These are phyloP conservation scores for Xestobium rufovillosum DNA, from an alignment of 2,888 invertebrate species.

Conservation along the genomic window DNA sequence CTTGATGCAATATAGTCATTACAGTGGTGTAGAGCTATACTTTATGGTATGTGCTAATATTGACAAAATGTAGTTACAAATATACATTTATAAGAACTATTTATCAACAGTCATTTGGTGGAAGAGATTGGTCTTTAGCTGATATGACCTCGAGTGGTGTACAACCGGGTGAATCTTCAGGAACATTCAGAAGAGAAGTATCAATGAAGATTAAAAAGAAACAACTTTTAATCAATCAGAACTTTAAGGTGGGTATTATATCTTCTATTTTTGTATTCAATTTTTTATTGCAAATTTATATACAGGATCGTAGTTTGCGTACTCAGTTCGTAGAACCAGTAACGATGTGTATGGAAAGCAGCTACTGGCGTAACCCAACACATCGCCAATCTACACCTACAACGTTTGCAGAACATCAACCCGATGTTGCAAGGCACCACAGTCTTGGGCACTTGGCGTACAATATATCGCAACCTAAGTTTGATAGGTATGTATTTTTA, in stretches of 20 bases:
- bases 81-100: constrained; percentile 7
- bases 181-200: constrained; percentile 52
- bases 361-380: constrained; percentile 43
- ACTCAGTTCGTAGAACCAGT: constrained; percentile 42
- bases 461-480: constrained; percentile 41
- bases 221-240: constrained; percentile 53
- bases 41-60: too few species aligned
- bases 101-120: constrained; percentile 70
- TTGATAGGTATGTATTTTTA: constrained; percentile 34
- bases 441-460: constrained; percentile 43
- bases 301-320: constrained; percentile 39
- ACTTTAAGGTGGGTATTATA: constrained; percentile 43
- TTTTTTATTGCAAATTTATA: constrained; percentile 3
- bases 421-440: constrained; percentile 42
- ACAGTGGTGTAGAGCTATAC: too few species aligned
- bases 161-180: constrained; percentile 40
- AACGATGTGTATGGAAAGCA: constrained; percentile 45
- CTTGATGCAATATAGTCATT: too few species aligned
- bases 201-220: constrained; percentile 61
- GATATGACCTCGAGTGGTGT: constrained; percentile 45
- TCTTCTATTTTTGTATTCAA: background rate
- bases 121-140: constrained; percentile 67
- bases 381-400: constrained; percentile 44
- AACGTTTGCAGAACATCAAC: constrained; percentile 41
- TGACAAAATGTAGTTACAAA: background rate